phyloP scores from a whole-genome alignment of 1,140 invertebrate species.

The Eupeodes corollae region DNA sequence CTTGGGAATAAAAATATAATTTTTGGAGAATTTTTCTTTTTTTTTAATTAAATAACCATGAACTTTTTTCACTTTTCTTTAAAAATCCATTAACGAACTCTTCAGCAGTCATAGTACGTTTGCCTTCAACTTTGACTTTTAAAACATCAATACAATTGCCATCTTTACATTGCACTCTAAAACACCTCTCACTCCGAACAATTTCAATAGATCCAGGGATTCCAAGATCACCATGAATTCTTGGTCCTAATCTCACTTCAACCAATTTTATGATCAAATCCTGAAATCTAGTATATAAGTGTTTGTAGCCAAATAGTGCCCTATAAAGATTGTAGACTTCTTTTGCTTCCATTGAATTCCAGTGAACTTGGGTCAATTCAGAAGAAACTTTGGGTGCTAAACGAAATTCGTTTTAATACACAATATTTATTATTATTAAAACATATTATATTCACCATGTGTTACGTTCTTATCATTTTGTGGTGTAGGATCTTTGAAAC shows the following conservation, averaged over 20 bases:
- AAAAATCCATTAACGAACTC: slow-evolving; percentile 62
- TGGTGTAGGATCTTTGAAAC: slow-evolving; percentile 43
- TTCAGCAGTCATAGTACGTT: slow-evolving; percentile 46
- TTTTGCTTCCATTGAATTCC: slow-evolving; percentile 47
- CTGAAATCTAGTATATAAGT: slow-evolving; percentile 48
- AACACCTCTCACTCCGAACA: slow-evolving; percentile 19
- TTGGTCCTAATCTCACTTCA: slow-evolving; percentile 38
- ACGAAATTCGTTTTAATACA: slow-evolving; percentile 23
- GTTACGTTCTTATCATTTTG: slow-evolving; percentile 51
- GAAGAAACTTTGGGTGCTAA: slow-evolving; percentile 58
- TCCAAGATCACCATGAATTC: no score
- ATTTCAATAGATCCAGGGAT: slow-evolving; percentile 17
- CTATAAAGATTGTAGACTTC: slow-evolving; percentile 55
- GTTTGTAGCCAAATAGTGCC: slow-evolving; percentile 51
- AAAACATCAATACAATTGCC: slow-evolving; percentile 45
- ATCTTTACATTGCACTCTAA: slow-evolving; percentile 49
- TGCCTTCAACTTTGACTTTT: slow-evolving; percentile 45
- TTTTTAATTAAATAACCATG: no score
- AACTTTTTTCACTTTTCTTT: slow-evolving; percentile 28
- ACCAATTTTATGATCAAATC: slow-evolving; percentile 47
- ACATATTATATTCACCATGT: slow-evolving; percentile 46
- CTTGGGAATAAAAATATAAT: no score
- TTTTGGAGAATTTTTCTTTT: no score
- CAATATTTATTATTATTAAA: slow-evolving; percentile 5
- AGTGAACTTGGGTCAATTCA: slow-evolving; percentile 48